phyloP scores from a whole-genome alignment of 2,888 invertebrate genomes.

The Siphlonurus alternatus region DNA sequence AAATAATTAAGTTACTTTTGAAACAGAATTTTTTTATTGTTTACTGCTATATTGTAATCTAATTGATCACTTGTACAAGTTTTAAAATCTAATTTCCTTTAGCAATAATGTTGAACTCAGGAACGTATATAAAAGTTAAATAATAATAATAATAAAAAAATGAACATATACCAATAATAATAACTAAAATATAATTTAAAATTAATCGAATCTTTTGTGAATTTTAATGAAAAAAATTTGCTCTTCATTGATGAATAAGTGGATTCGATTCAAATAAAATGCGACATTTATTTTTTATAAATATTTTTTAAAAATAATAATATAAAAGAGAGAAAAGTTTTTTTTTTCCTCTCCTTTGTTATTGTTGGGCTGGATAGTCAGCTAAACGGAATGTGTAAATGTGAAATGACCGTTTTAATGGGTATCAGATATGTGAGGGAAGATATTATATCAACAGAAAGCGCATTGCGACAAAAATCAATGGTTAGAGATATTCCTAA shows the following conservation, averaged over 20 bases:
- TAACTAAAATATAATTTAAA: not conserved
- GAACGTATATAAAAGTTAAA: not conserved
- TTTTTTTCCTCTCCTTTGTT: not conserved
- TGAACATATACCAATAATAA: not conserved
- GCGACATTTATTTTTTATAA: not conserved
- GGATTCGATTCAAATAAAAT: not conserved
- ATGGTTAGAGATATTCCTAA: not conserved
- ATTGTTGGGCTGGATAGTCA: not conserved
- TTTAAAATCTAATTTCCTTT: not conserved
- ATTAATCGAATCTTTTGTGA: conserved; percentile 3
- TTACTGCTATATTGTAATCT: not conserved
- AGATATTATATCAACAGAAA: not conserved
- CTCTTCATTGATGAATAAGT: not conserved
- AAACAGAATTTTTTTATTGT: not conserved
- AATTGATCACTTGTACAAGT: not conserved
- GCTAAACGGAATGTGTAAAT: not conserved
- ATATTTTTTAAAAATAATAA: not conserved
- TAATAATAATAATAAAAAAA: not conserved
- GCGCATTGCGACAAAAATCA: conserved; percentile 2
- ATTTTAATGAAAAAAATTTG: conserved; percentile 1
- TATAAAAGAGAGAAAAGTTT: not conserved
- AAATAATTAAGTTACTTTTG: not conserved
- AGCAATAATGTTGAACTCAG: too few relatives aligned
- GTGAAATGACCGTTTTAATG: conserved; percentile 3
- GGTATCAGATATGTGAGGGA: not conserved